Evolutionary conservation across 2,113 vertebrate genomes (phyloP).

Genomic region (Rousettus leschenaultii): DNA sequence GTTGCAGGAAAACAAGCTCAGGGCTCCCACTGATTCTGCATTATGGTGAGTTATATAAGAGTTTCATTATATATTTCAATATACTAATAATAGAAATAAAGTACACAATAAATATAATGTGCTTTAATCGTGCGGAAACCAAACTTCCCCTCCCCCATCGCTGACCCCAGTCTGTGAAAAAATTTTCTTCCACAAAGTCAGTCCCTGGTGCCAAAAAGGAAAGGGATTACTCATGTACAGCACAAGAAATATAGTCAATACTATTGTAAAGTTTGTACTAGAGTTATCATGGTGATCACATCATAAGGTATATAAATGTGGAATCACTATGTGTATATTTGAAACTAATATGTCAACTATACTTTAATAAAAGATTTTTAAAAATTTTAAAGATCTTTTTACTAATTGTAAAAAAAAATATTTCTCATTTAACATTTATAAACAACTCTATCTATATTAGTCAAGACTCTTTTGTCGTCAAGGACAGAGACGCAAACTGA

Average conservation of each 20-base stretch:
- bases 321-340: not conserved
- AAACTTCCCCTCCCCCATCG: too few species aligned
- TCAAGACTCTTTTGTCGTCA: not conserved
- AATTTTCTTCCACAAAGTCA: not conserved
- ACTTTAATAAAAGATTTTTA: not conserved
- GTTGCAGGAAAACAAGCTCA: too few species aligned
- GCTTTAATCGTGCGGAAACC: too few species aligned
- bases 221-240: not conserved
- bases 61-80: too few species aligned
- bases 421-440: not conserved
- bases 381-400: not conserved
- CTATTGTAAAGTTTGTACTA: not conserved
- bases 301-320: not conserved
- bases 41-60: too few species aligned
- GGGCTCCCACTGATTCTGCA: too few species aligned
- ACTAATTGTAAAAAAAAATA: not conserved
- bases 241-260: too few species aligned
- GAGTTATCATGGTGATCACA: not conserved
- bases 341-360: not conserved
- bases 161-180: too few species aligned
- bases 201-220: not conserved
- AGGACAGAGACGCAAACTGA: constrained; percentile 10
- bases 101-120: not conserved
- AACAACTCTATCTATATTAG: not conserved
- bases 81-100: not conserved